Evolutionary conservation across 2,113 vertebrate genomes (phyloP).

Genomic region (Polyodon spathula): DNA sequence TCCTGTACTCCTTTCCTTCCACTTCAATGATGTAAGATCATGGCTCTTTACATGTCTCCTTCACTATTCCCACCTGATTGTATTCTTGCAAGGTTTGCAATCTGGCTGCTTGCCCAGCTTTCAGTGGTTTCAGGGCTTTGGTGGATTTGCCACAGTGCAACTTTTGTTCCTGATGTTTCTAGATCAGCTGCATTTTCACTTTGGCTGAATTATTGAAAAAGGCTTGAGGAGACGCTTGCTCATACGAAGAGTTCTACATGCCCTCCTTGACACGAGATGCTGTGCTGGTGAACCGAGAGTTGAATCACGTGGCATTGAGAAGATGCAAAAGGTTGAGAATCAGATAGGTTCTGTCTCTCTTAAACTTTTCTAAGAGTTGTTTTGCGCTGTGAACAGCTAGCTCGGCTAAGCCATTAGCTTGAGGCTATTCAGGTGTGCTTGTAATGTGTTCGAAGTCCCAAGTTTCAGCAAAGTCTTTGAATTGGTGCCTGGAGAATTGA

Average conservation of each 20-base stretch:
- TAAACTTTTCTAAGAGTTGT: too few relatives aligned
- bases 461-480: too few relatives aligned
- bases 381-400: too few relatives aligned
- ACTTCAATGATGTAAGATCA: constrained; percentile 7
- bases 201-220: background rate
- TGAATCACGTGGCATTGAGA: background rate
- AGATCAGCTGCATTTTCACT: background rate
- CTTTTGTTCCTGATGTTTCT: background rate
- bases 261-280: background rate
- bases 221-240: background rate
- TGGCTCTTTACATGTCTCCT: constrained; percentile 9
- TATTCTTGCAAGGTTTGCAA: constrained; percentile 13
- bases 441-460: too few relatives aligned
- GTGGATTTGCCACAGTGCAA: background rate
- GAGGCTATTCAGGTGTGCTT: too few relatives aligned
- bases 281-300: background rate
- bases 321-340: too few relatives aligned
- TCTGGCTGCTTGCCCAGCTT: background rate
- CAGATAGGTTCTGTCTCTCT: too few relatives aligned
- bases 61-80: background rate
- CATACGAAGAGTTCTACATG: background rate
- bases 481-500: too few relatives aligned
- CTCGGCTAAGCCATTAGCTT: too few relatives aligned
- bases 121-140: background rate
- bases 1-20: constrained; percentile 14